Evolutionary conservation across 2,797 vertebrate species (phyloP), one percentile per base, ranked within the genome.

Genomic region (Myripristis jacobus): DNA sequence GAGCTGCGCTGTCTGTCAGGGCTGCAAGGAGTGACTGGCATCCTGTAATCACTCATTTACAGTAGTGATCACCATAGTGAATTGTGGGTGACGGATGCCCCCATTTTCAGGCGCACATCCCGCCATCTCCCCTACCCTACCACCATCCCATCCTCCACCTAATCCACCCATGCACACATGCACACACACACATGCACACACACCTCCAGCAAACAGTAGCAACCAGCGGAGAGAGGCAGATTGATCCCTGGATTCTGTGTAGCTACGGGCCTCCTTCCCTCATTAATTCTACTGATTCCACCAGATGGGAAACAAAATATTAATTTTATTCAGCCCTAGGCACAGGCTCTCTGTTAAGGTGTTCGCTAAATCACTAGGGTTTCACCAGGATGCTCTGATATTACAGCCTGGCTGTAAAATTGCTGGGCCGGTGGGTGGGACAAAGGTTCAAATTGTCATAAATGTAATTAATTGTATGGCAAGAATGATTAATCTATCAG

Each of bases 301-400:
- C 97, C 97, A 98, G 96, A 98, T 99, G 98, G 97, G 95, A 97
- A 98, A 96, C 95, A 98, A 98, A 98, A 98, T 98, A 98, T 98
- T 97, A 99, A 98, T 98, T 98, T 97, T 97, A 96, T 97, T 97
- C 96, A 94, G 96, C 97, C 97, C 96, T 93, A 97, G 97, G 97
- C 97, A 90, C 82, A 92, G 94, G 84, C 94, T 95, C 94, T 96
- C 91, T 94, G 92, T 95, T 96, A 97, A 98, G 96, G 96, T 98
- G 95, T 90, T 96, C 95, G 93, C 94, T 96, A 96, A 97, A 97
- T 96, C 95, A 96, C 93, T 91, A 77, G 93, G 95, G 95, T 94
- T 96, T 95, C 95, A 85, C 86, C 75, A 77, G 88, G 85, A 94
- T 93, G 94, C 94, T 94, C 95, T 93, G 94, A 95, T 96, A 95